Evolutionary conservation across 2,888 invertebrate species (phyloP).

Genomic region (Lepidocyrtoides sp.): DNA sequence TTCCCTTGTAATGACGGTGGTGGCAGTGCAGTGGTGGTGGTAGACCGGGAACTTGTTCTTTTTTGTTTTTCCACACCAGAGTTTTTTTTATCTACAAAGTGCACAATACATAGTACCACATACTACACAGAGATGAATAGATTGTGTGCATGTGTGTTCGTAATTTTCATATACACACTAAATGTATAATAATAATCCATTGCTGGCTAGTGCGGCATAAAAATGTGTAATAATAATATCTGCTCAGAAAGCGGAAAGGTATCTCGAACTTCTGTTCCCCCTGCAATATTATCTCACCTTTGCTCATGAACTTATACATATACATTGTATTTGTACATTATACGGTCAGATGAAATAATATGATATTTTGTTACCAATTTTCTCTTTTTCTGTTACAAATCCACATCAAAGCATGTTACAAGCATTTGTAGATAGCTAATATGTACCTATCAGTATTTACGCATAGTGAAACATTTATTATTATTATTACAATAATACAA

Average conservation of each 20-base stretch:
- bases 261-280: constrained; percentile 44
- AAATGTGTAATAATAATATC: constrained; percentile 40
- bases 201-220: background rate
- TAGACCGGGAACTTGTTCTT: constrained; percentile 40
- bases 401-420: too few relatives aligned
- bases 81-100: constrained; percentile 38
- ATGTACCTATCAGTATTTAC: background rate
- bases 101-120: background rate
- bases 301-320: background rate
- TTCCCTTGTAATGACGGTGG: background rate
- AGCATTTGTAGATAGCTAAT: too few relatives aligned
- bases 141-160: constrained; percentile 26
- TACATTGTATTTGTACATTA: background rate
- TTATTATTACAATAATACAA: constrained; percentile 46
- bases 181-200: background rate
- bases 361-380: background rate
- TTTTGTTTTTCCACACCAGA: background rate
- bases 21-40: background rate
- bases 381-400: background rate
- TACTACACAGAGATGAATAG: background rate
- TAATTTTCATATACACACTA: too few relatives aligned
- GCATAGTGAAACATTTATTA: constrained; percentile 37
- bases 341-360: constrained; percentile 23
- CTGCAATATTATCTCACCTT: background rate
- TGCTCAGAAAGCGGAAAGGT: constrained; percentile 66